These are phyloP conservation scores for Calameuta filiformis DNA, from an alignment of 2,888 invertebrate species.

Conservation along the genomic window DNA sequence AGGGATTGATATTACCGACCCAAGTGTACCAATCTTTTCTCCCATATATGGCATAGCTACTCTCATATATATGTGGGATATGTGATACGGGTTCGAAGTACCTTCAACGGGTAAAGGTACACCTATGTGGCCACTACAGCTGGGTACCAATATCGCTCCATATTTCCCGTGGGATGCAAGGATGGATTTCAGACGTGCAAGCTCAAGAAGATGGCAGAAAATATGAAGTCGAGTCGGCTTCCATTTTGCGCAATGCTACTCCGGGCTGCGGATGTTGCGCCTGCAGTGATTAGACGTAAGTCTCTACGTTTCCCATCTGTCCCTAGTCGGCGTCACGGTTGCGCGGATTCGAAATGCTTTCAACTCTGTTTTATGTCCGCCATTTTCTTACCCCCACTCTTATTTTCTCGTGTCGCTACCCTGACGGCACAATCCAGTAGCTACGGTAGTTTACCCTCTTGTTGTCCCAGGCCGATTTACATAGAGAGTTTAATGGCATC, in stretches of 20 bases:
- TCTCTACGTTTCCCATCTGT: not conserved
- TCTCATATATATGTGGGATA: not conserved
- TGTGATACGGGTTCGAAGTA: not conserved
- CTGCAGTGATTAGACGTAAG: not conserved
- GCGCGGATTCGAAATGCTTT: not conserved
- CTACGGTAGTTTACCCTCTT: not conserved
- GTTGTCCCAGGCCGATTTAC: not conserved
- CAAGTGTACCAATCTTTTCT: not conserved
- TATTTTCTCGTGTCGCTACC: not conserved
- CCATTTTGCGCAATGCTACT: not conserved
- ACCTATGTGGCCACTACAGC: constrained; percentile 14
- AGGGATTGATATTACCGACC: not conserved
- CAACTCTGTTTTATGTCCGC: not conserved
- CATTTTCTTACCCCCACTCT: not conserved
- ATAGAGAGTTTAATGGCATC: not conserved
- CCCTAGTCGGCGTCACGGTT: not conserved
- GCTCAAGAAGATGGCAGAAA: not conserved
- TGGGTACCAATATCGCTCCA: constrained; percentile 26
- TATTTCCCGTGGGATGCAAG: constrained; percentile 34
- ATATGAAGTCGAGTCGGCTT: not conserved
- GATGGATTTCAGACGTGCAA: constrained; percentile 1
- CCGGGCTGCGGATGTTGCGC: not conserved
- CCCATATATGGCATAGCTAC: not conserved
- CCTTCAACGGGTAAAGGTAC: constrained; percentile 16
- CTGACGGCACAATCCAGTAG: not conserved